These are phyloP conservation scores for Hypotaenidia philippensis DNA, from an alignment of 2,797 vertebrate species.

Conservation along the genomic window DNA sequence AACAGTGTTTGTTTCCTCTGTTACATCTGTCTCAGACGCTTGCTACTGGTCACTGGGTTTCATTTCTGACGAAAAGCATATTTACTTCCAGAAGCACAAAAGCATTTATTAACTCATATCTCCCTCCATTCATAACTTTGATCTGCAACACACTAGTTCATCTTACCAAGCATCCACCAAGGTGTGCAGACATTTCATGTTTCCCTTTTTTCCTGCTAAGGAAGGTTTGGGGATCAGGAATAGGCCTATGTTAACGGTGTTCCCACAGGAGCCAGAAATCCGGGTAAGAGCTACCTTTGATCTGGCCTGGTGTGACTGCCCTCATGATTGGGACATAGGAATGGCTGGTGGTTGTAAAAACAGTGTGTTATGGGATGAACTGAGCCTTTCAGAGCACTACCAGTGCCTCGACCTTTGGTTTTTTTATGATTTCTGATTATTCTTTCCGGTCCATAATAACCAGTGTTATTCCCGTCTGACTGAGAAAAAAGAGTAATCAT, in stretches of 20 bases:
- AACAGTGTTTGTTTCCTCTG: neutral
- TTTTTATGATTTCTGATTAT: neutral
- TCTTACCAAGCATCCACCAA: neutral
- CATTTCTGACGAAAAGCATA: neutral
- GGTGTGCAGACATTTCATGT: neutral
- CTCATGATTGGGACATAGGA: neutral
- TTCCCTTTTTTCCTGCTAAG: neutral
- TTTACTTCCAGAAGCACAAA: neutral
- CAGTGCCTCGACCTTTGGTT: neutral
- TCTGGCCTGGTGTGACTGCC: neutral
- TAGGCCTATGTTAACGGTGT: neutral
- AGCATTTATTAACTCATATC: neutral
- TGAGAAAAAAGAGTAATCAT: neutral
- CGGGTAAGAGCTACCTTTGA: neutral
- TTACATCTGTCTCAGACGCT: neutral
- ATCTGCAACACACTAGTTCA: neutral
- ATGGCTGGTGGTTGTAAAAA: neutral
- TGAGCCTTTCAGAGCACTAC: neutral
- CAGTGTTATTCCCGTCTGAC: neutral
- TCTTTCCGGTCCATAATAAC: neutral
- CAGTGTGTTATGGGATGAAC: neutral
- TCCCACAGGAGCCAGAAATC: neutral
- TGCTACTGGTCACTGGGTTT: neutral
- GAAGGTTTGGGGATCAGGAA: neutral
- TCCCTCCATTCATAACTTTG: neutral